A percentile compares a stretch with the other conserved stretches of the same genome.
Evolutionary conservation across 2,888 invertebrate species (phyloP).

Genomic region (Chamaedrilus cognettii): DNA sequence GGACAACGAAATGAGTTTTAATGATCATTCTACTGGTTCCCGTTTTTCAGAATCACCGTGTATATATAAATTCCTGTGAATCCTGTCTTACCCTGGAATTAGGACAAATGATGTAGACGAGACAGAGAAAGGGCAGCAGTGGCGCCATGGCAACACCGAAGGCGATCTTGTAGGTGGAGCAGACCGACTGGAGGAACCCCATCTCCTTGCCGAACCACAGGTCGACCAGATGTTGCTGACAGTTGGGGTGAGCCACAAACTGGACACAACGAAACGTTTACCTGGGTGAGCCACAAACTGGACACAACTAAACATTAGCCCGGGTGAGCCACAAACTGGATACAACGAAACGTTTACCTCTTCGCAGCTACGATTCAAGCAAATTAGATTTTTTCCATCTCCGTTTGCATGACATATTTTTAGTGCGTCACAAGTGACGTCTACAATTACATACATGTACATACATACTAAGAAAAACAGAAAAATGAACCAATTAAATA

Average conservation of each 20-base stretch:
- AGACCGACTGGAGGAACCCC: slow-evolving; percentile 61
- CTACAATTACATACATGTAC: too few species aligned
- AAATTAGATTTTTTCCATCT: too few species aligned
- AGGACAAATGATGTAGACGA: slow-evolving; percentile 31
- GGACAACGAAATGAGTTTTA: too few species aligned
- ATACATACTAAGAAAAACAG: too few species aligned
- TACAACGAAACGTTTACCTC: too few species aligned
- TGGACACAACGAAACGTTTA: slow-evolving; percentile 13
- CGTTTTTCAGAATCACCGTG: too few species aligned
- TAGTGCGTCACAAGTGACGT: too few species aligned
- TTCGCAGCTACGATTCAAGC: too few species aligned
- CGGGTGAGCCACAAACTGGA: slow-evolving; percentile 37
- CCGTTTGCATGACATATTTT: too few species aligned
- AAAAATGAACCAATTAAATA: too few species aligned
- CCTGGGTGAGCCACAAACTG: slow-evolving; percentile 38
- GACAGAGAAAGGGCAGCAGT: slow-evolving; percentile 31
- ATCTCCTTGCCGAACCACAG: slow-evolving; percentile 66
- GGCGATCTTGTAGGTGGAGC: slow-evolving; percentile 13
- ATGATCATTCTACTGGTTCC: too few species aligned
- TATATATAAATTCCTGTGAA: too few species aligned
- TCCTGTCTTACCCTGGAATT: slow-evolving; percentile 26
- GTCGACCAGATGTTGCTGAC: slow-evolving; percentile 34
- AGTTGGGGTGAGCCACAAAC: slow-evolving; percentile 37
- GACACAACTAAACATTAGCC: not conserved
- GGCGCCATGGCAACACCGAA: slow-evolving; percentile 17